A percentile compares a stretch with the other conserved stretches of the same genome.
These are phyloP conservation scores for Belgica antarctica DNA, from an alignment of 2,888 invertebrate genomes.

Conservation along the genomic window DNA sequence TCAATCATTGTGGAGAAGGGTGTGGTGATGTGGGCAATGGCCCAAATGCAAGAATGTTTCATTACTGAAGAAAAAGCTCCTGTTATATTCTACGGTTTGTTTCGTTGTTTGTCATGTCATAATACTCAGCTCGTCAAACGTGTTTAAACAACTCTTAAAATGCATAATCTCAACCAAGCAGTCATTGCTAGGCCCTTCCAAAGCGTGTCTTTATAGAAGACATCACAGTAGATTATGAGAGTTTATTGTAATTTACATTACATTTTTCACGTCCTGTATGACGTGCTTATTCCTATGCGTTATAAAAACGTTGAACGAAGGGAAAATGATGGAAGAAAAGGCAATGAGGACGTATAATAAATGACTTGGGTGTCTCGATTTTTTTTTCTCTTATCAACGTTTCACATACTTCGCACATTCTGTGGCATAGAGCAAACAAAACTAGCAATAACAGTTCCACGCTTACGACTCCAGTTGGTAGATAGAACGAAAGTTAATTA, in stretches of 20 bases:
- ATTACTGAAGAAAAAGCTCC: no score
- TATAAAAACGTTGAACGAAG: background rate
- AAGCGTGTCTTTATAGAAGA: conserved; percentile 18
- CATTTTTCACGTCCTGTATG: conserved; percentile 13
- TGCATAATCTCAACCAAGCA: no score
- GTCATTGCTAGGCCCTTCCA: no score
- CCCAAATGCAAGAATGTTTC: no score
- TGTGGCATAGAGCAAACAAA: conserved; percentile 12
- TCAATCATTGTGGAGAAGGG: conserved; percentile 2
- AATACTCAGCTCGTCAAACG: background rate
- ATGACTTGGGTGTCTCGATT: conserved; percentile 15
- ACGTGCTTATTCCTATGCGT: background rate
- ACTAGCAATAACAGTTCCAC: background rate
- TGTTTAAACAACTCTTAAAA: no score
- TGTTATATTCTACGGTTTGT: no score
- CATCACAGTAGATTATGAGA: conserved; percentile 41
- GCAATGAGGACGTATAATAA: conserved; percentile 9
- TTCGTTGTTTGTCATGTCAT: no score
- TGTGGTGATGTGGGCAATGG: no score
- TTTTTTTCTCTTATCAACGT: conserved; percentile 31
- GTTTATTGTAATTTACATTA: conserved; percentile 36
- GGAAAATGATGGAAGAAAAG: background rate
- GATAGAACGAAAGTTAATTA: background rate
- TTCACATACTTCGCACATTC: conserved; percentile 33
- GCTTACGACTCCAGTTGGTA: no score